A percentile compares a stretch with the other conserved stretches of the same genome.
Conservation (phyloP, 2,113 vertebrate species). For the Jaculus jaculus region DNA sequence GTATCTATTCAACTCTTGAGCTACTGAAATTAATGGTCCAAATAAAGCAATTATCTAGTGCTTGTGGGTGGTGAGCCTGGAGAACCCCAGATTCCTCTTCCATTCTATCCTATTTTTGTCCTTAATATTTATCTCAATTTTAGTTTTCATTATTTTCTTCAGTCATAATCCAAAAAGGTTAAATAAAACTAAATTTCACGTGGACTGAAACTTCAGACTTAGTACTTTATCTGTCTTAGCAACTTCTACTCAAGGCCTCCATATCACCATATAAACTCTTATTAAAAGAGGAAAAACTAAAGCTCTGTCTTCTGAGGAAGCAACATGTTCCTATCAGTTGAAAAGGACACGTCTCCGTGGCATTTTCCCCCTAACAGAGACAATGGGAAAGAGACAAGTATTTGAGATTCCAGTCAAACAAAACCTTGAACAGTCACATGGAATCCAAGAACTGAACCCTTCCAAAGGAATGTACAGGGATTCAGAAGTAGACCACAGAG, state of each 20-base stretch:
- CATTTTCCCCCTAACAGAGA: neutral
- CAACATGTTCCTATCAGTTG: neutral
- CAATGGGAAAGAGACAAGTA: neutral
- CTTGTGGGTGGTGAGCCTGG: neutral
- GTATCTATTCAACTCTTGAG: conserved; percentile 7
- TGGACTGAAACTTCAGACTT: neutral
- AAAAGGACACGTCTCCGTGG: neutral
- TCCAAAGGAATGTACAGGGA: neutral
- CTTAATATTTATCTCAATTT: conserved; percentile 45
- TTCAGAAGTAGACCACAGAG: neutral
- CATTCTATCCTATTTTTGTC: conserved; percentile 13
- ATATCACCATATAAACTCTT: neutral
- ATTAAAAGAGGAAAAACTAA: neutral
- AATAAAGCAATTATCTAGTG: neutral
- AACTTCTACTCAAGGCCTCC: neutral
- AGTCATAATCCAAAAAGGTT: conserved; percentile 12
- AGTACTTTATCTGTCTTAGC: neutral
- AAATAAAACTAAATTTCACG: neutral
- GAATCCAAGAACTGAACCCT: neutral
- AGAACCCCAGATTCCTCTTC: conserved; percentile 2
- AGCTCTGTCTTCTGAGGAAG: neutral
- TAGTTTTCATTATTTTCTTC: conserved; percentile 51
- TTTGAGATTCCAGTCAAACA: neutral
- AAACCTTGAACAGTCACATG: neutral
- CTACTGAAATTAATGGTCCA: neutral